Evolutionary conservation across 2,797 vertebrate species (phyloP).

Genomic region (Eulemur rubriventer): DNA sequence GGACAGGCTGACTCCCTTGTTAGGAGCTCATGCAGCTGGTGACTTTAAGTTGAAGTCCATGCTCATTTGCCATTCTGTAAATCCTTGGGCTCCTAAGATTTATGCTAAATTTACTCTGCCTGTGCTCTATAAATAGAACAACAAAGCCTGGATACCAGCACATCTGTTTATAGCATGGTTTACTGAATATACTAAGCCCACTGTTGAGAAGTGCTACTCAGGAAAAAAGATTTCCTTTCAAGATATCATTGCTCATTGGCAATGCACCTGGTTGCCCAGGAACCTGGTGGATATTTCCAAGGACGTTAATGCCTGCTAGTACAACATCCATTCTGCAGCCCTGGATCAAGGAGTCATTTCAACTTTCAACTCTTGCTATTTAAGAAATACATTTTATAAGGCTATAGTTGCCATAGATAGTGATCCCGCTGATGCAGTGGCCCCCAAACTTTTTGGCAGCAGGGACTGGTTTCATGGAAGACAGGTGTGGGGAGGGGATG

Average conservation of each 20-base stretch:
- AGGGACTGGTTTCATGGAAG: too few relatives aligned
- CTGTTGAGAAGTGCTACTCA: background rate
- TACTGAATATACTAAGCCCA: background rate
- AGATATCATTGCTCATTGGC: background rate
- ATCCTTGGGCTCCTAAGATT: background rate
- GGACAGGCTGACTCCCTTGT: background rate
- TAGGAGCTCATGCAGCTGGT: background rate
- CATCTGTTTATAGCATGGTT: background rate
- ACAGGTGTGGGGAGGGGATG: too few relatives aligned
- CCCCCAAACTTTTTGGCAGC: too few relatives aligned
- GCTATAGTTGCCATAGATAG: background rate
- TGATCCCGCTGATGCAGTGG: background rate
- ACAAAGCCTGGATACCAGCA: background rate
- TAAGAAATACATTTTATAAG: background rate
- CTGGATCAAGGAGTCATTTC: background rate
- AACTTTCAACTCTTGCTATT: background rate
- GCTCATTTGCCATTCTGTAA: background rate
- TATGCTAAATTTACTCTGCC: background rate
- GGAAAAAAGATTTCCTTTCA: background rate
- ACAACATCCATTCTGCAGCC: background rate
- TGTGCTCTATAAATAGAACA: background rate
- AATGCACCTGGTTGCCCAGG: background rate
- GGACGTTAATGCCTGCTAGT: background rate
- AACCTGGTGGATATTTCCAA: background rate
- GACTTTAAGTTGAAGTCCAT: background rate